Conservation (phyloP, 1,140 invertebrate genomes). For the Drosophila ficusphila region DNA sequence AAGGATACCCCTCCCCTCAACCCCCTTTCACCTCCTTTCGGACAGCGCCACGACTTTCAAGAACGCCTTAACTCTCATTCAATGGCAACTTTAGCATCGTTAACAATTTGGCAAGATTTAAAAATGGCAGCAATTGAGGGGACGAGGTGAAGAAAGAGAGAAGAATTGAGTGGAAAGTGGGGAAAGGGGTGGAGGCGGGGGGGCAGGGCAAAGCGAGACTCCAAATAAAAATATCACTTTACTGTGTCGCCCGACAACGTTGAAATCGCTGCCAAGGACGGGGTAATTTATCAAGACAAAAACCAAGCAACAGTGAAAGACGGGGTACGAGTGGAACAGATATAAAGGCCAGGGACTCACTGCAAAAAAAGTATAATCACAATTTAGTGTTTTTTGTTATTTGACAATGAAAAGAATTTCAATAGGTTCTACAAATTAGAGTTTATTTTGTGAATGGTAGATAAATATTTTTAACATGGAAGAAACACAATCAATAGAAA, state of each 20-base stretch:
- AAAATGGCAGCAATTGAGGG: constrained; percentile 64
- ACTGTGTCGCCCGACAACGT: constrained; percentile 67
- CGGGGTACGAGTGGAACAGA: constrained; percentile 23
- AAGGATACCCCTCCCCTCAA: not conserved
- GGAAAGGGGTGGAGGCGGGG: too few species aligned
- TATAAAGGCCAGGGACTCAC: constrained; percentile 23
- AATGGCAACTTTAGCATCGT: constrained; percentile 78
- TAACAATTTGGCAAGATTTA: constrained; percentile 82
- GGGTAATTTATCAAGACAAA: constrained; percentile 82
- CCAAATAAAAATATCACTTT: constrained; percentile 82
- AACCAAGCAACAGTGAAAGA: constrained; percentile 46
- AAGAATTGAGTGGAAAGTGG: not conserved
- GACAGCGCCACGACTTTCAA: constrained; percentile 25
- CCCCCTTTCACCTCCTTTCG: not conserved
- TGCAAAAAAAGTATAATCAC: constrained; percentile 15
- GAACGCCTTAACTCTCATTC: constrained; percentile 49
- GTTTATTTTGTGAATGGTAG: not conserved
- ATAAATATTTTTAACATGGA: too few species aligned
- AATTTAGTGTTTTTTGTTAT: too few species aligned
- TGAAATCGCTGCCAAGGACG: constrained; percentile 74
- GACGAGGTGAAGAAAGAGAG: constrained; percentile 13
- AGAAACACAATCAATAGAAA: too few species aligned
- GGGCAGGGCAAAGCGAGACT: constrained; percentile 27
- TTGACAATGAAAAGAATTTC: constrained; percentile 5
- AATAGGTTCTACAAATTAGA: not conserved